phyloP scores from a whole-genome alignment of 2,113 vertebrate species.

The Rhagologus leucostigma region DNA sequence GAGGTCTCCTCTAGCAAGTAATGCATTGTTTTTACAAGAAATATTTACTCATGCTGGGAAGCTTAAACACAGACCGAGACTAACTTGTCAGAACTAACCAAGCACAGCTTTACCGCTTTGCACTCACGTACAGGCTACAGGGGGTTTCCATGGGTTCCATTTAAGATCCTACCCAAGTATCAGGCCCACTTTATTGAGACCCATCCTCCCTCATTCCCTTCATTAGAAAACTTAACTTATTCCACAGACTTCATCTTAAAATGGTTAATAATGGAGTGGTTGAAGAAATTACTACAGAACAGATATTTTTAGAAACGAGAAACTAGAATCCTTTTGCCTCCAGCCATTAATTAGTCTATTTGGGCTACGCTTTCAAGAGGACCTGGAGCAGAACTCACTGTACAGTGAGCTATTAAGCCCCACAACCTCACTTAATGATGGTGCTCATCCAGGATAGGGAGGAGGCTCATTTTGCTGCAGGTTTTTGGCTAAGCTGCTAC shows the following conservation, averaged over 20 bases:
- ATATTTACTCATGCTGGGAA: not conserved
- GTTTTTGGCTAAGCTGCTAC: not conserved
- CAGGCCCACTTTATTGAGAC: not conserved
- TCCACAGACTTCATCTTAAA: not conserved
- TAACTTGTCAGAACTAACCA: not conserved
- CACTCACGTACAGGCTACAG: not conserved
- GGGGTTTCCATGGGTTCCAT: not conserved
- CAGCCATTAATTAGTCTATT: slow-evolving; percentile 25
- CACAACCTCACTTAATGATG: not conserved
- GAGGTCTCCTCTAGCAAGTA: not conserved
- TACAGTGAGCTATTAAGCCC: not conserved
- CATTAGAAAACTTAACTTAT: not conserved
- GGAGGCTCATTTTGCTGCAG: not conserved
- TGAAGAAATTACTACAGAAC: slow-evolving; percentile 5
- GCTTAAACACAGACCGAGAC: not conserved
- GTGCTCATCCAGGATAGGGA: not conserved
- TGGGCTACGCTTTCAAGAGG: not conserved
- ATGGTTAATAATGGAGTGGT: not conserved
- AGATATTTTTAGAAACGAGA: slow-evolving; percentile 25
- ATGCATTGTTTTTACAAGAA: not conserved
- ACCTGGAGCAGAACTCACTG: not conserved
- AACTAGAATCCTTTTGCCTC: slow-evolving; percentile 9
- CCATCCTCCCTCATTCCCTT: not conserved
- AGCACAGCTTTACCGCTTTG: not conserved
- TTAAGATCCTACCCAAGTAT: not conserved